A percentile compares a stretch with the other conserved stretches of the same genome.
Conservation (phyloP, 2,888 invertebrate species). For the Drosophila atripex region DNA sequence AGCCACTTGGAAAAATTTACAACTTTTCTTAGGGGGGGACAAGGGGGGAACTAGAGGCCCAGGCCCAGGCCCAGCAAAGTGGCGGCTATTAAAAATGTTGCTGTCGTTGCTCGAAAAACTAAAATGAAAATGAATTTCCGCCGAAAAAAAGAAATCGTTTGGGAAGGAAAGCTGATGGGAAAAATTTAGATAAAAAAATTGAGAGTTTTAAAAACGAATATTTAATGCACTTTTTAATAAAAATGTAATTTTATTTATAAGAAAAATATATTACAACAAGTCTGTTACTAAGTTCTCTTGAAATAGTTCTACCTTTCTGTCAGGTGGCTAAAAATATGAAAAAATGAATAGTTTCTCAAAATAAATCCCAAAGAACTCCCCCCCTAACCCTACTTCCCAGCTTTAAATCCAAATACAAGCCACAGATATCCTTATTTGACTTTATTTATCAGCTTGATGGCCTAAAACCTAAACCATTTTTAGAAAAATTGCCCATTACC, state of each 20-base stretch:
- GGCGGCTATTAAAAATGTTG: slow-evolving; percentile 68
- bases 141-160: slow-evolving; percentile 1
- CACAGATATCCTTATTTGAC: neutral
- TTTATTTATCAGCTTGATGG: neutral
- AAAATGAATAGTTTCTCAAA: neutral
- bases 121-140: slow-evolving; percentile 50
- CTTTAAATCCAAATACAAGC: too few species aligned
- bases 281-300: too few species aligned
- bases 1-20: slow-evolving; percentile 67
- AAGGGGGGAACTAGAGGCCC: neutral
- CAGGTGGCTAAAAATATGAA: too few species aligned
- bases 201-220: neutral
- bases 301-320: too few species aligned
- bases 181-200: neutral
- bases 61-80: slow-evolving; percentile 41
- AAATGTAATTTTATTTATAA: too few species aligned
- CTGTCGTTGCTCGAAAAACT: slow-evolving; percentile 48
- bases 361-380: too few species aligned
- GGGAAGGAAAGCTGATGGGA: neutral
- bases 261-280: too few species aligned
- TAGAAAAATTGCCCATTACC: slow-evolving; percentile 12
- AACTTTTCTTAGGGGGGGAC: slow-evolving; percentile 46
- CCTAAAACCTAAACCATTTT: neutral
- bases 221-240: neutral
- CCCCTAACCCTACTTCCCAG: neutral